Evolutionary conservation across 2,797 vertebrate genomes (phyloP).

Genomic region (Chaenodraco wilsoni): DNA sequence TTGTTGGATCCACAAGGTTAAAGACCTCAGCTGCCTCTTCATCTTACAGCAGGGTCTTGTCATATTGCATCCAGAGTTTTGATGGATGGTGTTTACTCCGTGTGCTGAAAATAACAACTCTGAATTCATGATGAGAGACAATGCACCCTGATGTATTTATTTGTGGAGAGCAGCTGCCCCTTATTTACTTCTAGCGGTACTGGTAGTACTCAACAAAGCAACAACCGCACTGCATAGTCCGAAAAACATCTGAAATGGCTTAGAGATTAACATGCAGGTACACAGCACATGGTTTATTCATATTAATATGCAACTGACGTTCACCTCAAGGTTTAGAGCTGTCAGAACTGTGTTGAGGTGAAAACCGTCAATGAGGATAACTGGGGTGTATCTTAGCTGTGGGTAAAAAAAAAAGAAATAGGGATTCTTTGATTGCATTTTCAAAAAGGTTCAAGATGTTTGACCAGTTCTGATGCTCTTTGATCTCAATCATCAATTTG

Average conservation of each 20-base stretch:
- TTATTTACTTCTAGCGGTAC: slow-evolving; percentile 29
- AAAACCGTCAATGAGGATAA: slow-evolving; percentile 21
- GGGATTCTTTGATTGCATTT: slow-evolving; percentile 32
- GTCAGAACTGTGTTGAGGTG: slow-evolving; percentile 31
- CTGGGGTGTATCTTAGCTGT: slow-evolving; percentile 29
- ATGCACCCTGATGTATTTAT: neutral
- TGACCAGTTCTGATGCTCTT: slow-evolving; percentile 25
- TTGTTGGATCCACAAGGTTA: slow-evolving; percentile 44
- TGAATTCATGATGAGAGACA: neutral
- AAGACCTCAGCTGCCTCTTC: slow-evolving; percentile 7
- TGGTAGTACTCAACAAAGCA: slow-evolving; percentile 11
- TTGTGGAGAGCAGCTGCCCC: slow-evolving; percentile 18
- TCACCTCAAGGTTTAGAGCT: slow-evolving; percentile 26
- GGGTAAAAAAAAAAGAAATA: neutral
- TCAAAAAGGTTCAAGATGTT: slow-evolving; percentile 28
- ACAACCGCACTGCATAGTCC: slow-evolving; percentile 36
- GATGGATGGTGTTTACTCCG: slow-evolving; percentile 35
- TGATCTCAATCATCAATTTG: slow-evolving; percentile 11
- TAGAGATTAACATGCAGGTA: slow-evolving; percentile 30
- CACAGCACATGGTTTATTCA: slow-evolving; percentile 32
- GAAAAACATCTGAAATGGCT: slow-evolving; percentile 36
- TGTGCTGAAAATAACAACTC: neutral
- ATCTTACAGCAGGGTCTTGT: slow-evolving; percentile 16
- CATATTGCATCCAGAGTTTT: neutral
- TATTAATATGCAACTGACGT: slow-evolving; percentile 40